Percentiles rank a stretch among this genome's conserved stretches.
Conservation (phyloP, 2,113 vertebrate species). For the Butorides virescens region DNA sequence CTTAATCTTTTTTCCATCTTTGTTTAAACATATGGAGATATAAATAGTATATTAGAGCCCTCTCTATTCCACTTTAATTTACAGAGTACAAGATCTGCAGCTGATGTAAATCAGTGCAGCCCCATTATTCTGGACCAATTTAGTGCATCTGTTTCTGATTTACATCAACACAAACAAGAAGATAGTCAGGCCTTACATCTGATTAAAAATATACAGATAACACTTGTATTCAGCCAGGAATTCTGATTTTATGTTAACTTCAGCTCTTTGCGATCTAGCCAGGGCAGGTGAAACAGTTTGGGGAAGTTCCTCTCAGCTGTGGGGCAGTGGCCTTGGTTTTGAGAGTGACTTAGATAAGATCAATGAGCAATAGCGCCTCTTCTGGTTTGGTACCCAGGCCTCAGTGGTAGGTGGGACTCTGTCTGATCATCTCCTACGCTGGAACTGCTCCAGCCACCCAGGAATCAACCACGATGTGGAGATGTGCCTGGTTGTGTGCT, state of each 20-base stretch:
- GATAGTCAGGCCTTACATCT: neutral
- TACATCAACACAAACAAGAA: neutral
- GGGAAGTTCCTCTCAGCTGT: neutral
- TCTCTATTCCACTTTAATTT: neutral
- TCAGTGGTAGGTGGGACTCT: neutral
- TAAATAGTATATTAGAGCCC: neutral
- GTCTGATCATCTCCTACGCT: rapidly evolving
- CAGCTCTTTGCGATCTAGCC: rapidly evolving
- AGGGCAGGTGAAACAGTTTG: neutral
- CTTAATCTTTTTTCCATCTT: conserved; percentile 6
- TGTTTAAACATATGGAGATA: neutral
- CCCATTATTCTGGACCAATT: neutral
- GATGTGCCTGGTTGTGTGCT: rapidly evolving
- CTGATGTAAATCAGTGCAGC: neutral
- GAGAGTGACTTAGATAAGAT: neutral
- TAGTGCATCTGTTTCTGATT: neutral
- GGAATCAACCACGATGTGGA: neutral
- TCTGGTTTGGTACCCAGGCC: neutral
- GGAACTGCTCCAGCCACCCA: neutral
- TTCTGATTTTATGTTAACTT: neutral
- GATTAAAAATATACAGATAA: neutral
- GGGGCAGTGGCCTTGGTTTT: neutral
- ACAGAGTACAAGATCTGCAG: neutral
- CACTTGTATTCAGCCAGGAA: neutral
- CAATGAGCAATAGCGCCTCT: neutral